Conservation (phyloP, 1,140 invertebrate genomes). For the Drosophila pseudoananassae region DNA sequence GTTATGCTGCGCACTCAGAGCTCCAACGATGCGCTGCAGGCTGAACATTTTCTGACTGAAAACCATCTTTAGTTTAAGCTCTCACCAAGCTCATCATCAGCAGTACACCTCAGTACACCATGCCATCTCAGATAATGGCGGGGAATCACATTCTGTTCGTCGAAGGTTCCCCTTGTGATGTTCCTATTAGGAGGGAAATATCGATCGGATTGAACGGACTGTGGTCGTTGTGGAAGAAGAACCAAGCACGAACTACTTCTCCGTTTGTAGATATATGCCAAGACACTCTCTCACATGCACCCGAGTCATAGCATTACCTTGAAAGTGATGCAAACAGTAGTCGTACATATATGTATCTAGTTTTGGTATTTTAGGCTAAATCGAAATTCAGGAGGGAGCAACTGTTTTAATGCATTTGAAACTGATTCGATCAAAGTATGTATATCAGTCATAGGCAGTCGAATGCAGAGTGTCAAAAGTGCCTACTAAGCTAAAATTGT, state of each 20-base stretch:
- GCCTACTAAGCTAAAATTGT: slow-evolving; percentile 7
- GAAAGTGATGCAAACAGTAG: slow-evolving; percentile 2
- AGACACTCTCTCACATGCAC: slow-evolving; percentile 28
- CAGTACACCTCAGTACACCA: not conserved
- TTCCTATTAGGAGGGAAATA: slow-evolving; percentile 26
- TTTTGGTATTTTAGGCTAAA: slow-evolving; percentile 31
- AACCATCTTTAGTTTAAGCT: slow-evolving; percentile 73
- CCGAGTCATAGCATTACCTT: slow-evolving; percentile 37
- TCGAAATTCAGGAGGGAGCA: not conserved
- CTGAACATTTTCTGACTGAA: slow-evolving; percentile 68
- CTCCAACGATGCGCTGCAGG: slow-evolving; percentile 32
- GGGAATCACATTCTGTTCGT: not conserved
- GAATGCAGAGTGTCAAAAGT: slow-evolving; percentile 6
- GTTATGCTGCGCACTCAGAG: slow-evolving; percentile 48
- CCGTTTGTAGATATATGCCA: slow-evolving; percentile 31
- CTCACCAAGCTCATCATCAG: slow-evolving; percentile 18
- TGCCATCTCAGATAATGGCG: not conserved
- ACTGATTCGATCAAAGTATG: slow-evolving; percentile 23
- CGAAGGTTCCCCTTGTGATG: slow-evolving; percentile 5
- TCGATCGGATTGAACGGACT: slow-evolving; percentile 12
- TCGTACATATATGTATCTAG: slow-evolving; percentile 12
- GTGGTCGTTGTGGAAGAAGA: slow-evolving; percentile 8
- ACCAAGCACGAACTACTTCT: slow-evolving; percentile 2
- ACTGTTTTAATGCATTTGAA: not conserved
- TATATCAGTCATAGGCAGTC: slow-evolving; percentile 36